A percentile compares a stretch with the other conserved stretches of the same genome.
phyloP scores from a whole-genome alignment of 2,113 vertebrate species.

The Scopus umbretta region DNA sequence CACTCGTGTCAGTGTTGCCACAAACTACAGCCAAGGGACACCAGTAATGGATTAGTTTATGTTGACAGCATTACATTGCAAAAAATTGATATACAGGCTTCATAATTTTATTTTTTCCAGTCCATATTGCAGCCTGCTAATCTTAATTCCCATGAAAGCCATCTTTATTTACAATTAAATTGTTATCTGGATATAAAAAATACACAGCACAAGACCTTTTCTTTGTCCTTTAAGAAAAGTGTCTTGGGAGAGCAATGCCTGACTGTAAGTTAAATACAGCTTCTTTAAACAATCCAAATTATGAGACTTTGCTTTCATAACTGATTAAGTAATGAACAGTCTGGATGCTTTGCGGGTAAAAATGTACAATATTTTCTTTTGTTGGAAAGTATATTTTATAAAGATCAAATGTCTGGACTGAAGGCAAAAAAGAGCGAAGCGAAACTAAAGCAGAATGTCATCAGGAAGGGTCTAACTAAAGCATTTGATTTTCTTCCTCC shows the following conservation, averaged over 20 bases:
- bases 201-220: neutral
- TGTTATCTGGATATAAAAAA: neutral
- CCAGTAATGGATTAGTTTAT: neutral
- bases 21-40: neutral
- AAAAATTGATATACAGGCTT: neutral
- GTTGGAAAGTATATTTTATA: constrained; percentile 50
- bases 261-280: neutral
- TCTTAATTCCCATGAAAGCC: neutral
- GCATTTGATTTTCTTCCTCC: neutral
- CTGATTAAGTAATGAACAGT: constrained; percentile 37
- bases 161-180: neutral
- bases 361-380: constrained; percentile 53
- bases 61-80: neutral
- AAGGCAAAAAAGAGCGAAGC: neutral
- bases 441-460: neutral
- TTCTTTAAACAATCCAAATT: constrained; percentile 6
- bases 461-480: constrained; percentile 9
- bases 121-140: neutral
- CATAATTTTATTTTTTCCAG: neutral
- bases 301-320: constrained; percentile 31
- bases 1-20: neutral
- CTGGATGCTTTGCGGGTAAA: neutral
- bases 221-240: neutral
- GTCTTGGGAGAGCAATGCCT: neutral
- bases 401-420: constrained; percentile 30